These are phyloP conservation scores for Scelioninae gen. 1 DNA, from an alignment of 2,888 invertebrate genomes.

Conservation along the genomic window DNA sequence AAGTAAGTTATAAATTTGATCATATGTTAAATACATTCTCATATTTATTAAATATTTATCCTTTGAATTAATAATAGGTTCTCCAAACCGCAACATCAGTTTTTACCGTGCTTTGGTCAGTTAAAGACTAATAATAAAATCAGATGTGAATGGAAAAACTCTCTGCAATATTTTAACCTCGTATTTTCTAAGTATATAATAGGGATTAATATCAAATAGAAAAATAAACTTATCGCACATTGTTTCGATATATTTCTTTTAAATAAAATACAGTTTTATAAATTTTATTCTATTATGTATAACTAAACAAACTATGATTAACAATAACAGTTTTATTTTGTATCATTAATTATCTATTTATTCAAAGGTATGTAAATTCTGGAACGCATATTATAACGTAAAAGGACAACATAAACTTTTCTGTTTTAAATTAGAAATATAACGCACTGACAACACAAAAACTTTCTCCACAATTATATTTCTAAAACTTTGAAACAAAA, in stretches of 20 bases:
- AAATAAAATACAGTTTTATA: slow-evolving; percentile 70
- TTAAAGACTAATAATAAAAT: no score
- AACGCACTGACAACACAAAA: slow-evolving; percentile 6
- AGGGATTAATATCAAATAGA: neutral
- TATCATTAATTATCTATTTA: slow-evolving; percentile 43
- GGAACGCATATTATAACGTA: slow-evolving; percentile 24
- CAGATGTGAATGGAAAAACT: neutral
- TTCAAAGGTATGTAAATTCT: slow-evolving; percentile 39
- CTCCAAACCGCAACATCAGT: no score
- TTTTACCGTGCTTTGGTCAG: no score
- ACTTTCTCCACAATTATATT: neutral
- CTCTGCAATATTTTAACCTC: no score
- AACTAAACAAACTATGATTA: slow-evolving; percentile 65
- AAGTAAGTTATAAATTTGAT: no score
- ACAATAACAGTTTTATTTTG: slow-evolving; percentile 63
- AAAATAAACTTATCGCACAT: slow-evolving; percentile 51
- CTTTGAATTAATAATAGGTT: no score
- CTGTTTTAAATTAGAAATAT: slow-evolving; percentile 11
- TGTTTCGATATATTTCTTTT: slow-evolving; percentile 69
- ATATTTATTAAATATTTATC: no score
- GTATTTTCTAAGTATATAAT: neutral
- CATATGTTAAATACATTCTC: no score
- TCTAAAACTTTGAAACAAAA: slow-evolving; percentile 17
- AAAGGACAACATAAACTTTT: slow-evolving; percentile 17
- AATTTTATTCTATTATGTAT: slow-evolving; percentile 65